A percentile compares a stretch with the other conserved stretches of the same genome.
These are phyloP conservation scores for Hippoglossus stenolepis DNA, from an alignment of 2,113 vertebrate genomes.

Conservation along the genomic window DNA sequence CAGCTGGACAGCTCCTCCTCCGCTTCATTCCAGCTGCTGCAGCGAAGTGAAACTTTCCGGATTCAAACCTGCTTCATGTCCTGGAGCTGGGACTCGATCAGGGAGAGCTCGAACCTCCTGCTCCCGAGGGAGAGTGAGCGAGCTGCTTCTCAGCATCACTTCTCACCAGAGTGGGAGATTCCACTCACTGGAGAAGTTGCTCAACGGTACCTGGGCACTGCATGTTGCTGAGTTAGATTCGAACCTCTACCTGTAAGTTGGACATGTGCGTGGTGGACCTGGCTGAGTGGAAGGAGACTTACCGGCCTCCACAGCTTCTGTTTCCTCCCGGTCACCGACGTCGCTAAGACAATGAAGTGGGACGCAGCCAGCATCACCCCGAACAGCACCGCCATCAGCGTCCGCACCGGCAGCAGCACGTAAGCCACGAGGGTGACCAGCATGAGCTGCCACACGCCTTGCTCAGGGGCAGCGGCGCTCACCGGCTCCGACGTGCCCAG, in stretches of 20 bases:
- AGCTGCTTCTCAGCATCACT: constrained; percentile 5
- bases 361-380: constrained; percentile 92
- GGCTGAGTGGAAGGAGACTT: constrained; percentile 65
- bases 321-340: constrained; percentile 87
- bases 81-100: constrained; percentile 40
- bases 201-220: background rate
- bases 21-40: constrained; percentile 1
- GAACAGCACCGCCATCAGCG: constrained; percentile 92
- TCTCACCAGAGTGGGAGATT: background rate
- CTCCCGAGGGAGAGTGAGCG: too few species aligned
- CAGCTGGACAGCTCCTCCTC: constrained; percentile 67
- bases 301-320: constrained; percentile 95
- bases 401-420: constrained; percentile 94
- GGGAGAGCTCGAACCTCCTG: constrained; percentile 25
- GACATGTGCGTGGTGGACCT: background rate
- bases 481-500: constrained; percentile 74
- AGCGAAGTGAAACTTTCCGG: constrained; percentile 25
- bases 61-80: background rate
- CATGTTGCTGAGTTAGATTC: background rate
- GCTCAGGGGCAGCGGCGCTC: constrained; percentile 86
- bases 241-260: too few species aligned
- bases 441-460: constrained; percentile 98
- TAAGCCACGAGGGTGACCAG: constrained; percentile 97
- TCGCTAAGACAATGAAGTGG: constrained; percentile 93
- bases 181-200: constrained; percentile 18